Percentiles rank a stretch among this genome's conserved stretches.
Conservation (phyloP, 2,797 vertebrate genomes). For the Gila robusta region DNA sequence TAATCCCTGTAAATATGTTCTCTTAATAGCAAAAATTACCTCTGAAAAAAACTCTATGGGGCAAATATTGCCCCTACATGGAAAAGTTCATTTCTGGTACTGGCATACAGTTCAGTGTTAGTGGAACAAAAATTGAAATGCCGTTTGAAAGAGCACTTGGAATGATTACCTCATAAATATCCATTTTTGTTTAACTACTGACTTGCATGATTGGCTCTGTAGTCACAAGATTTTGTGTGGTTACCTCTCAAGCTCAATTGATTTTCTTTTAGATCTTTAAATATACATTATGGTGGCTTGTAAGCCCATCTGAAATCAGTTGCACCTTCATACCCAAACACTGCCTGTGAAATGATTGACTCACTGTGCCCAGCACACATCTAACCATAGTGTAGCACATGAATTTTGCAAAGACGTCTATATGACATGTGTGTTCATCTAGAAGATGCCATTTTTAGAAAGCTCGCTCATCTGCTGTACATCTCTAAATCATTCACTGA, state of each 20-base stretch:
- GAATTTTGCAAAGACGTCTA: neutral
- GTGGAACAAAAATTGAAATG: neutral
- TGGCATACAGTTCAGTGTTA: neutral
- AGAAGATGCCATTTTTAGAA: neutral
- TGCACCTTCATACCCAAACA: neutral
- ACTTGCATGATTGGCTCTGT: neutral
- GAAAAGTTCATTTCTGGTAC: neutral
- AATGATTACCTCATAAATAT: slow-evolving; percentile 11
- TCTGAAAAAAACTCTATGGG: neutral
- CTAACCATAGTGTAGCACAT: neutral
- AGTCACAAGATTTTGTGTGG: neutral
- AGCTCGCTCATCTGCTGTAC: slow-evolving; percentile 2
- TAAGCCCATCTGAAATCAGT: slow-evolving; percentile 8
- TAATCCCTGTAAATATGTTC: neutral
- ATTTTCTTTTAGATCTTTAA: slow-evolving; percentile 1
- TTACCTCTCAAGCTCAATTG: neutral
- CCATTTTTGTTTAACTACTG: neutral
- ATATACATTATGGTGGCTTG: neutral
- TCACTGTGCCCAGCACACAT: neutral
- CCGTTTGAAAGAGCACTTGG: neutral
- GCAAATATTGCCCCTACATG: neutral
- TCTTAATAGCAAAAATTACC: neutral
- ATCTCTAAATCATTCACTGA: neutral
- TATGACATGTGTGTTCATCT: slow-evolving; percentile 6
- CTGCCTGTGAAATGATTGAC: neutral